Base-by-base conservation (phyloP, 2,113 vertebrate species). In the Phyllostomus discolor region DNA sequence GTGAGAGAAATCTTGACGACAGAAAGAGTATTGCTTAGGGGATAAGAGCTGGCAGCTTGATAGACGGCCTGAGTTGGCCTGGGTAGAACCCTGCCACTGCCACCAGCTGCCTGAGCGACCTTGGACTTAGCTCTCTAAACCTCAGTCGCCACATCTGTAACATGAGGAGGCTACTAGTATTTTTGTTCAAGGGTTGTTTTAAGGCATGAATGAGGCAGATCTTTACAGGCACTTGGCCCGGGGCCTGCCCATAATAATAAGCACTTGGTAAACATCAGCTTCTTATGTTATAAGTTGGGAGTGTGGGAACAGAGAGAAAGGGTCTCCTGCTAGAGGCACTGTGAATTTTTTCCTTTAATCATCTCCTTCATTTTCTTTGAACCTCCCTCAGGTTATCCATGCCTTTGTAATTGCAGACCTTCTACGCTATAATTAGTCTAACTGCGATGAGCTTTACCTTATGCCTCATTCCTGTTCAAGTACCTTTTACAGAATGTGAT, bases 1-100 rank as follows among this genome's bases (percentile, higher is more conserved):
- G 26, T 96, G 70, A 95, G 90, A 91, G 75, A 67, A 83, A 79
- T 93, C 86, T 66, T 16, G 33, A 93, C 17, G 70, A 43, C 38
- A 24, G 46, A 31, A 85, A 72, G 70, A 48, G 52, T 52, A 75
- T 31, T 91, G 78, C 72, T 79, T 52, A 80, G 43, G 70, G 46
- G 67, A 72, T 24, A 78, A 52, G 76, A 83, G 35, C 90, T 35
- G 38, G 54, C n/a, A 33, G 72, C 28, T 41, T 59, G n/a, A 81
- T 64, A 46, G 28, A 90, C 87, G 62, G 38, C 43, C 12, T 82
- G 19, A 12, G 10, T 64, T 81, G 85, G 41, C 46, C 8, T 57
- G 2, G 20, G 22, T 43, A 52, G 89, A 59, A 14, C 28, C 87
- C 81, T 46, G 9, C 10, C 38, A 35, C 38, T 75, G 48, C 54